Percentiles rank a stretch among this genome's conserved stretches.
Conservation (phyloP, 2,113 vertebrate species). For the Mola mola region DNA sequence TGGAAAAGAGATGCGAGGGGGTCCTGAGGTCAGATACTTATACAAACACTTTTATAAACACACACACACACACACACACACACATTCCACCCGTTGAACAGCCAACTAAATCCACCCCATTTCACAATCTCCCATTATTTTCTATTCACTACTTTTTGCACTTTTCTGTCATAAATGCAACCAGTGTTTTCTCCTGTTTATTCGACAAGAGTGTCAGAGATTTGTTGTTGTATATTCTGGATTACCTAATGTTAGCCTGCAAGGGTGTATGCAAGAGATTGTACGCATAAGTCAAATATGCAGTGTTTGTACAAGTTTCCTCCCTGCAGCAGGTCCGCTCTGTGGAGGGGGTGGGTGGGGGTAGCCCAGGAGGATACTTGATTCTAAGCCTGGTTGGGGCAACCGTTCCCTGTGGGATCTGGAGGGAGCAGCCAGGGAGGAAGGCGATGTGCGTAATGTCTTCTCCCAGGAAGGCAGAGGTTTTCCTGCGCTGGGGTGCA, state of each 20-base stretch:
- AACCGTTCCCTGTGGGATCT: constrained; percentile 47
- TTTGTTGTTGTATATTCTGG: constrained; percentile 47
- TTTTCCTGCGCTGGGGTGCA: constrained; percentile 58
- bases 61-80: constrained; percentile 28
- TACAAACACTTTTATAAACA: background rate
- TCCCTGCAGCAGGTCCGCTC: constrained; percentile 40
- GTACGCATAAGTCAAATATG: constrained; percentile 37
- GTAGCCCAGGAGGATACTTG: constrained; percentile 50
- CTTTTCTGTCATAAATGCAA: constrained; percentile 26
- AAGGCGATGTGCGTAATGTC: constrained; percentile 54
- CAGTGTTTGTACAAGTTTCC: constrained; percentile 63
- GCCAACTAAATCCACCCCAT: too few relatives aligned
- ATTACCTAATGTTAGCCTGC: constrained; percentile 21
- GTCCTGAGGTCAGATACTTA: constrained; percentile 46
- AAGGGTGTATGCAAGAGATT: constrained; percentile 25
- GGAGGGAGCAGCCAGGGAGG: constrained; percentile 33
- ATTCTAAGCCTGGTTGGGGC: constrained; percentile 29
- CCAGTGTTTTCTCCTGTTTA: constrained; percentile 39
- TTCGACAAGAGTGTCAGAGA: constrained; percentile 20
- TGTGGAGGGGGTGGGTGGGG: constrained; percentile 28
- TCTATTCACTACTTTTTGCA: constrained; percentile 2
- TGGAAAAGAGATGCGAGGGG: constrained; percentile 49
- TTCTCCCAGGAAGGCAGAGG: constrained; percentile 47
- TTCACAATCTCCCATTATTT: constrained; percentile 16
- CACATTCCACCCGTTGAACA: too few relatives aligned